Base-by-base conservation (phyloP, 2,888 invertebrate species). In the Ametastegia equiseti region DNA sequence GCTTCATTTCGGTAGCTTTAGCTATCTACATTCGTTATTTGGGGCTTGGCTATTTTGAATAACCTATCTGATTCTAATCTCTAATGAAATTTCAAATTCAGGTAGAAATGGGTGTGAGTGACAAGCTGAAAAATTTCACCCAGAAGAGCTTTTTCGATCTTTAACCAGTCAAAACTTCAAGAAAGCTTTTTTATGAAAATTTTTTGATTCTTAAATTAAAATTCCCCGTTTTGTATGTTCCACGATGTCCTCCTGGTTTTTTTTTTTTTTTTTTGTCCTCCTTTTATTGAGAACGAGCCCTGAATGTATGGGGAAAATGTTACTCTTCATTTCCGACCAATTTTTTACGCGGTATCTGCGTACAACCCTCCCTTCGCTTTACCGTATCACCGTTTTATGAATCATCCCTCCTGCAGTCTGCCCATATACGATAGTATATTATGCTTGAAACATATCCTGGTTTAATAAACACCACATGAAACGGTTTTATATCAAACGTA, bases 351-450 rank as follows among this genome's bases (percentile, higher is more conserved):
- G 27, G 15, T 23, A 71, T 45, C 27, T 45, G 27, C 71, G n/a
- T n/a, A n/a, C n/a, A n/a, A 11, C 15, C 30, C 45, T 71, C 45
- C 7, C 27, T 39, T 27, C 15, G n/a, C n/a, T n/a, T n/a, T 45
- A 9, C 45, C 47, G 71, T 45, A 71, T 71, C 42, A 47, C 45
- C 42, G 30, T 71, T 71, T 71, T 45, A 71, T 71, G 71, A 71
- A 71, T 71, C 71, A 42, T 36, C 36, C 36, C 67, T 67, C n/a
- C 39, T 67, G 19, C 67, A 39, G 36, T 47, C 45, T 45, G 27
- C 30, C n/a, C n/a, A 15, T 30, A 47, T 36, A 47, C 45, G 45
- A 54, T 23, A 54, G 71, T 45, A 71, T 27, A 71, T 71, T 71
- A 39, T 39, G 39, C 39, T 19, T 39, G 36, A 19, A 67, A 67